Conservation (phyloP, 2,113 vertebrate species). For the Pomatorhinus ruficollis region DNA sequence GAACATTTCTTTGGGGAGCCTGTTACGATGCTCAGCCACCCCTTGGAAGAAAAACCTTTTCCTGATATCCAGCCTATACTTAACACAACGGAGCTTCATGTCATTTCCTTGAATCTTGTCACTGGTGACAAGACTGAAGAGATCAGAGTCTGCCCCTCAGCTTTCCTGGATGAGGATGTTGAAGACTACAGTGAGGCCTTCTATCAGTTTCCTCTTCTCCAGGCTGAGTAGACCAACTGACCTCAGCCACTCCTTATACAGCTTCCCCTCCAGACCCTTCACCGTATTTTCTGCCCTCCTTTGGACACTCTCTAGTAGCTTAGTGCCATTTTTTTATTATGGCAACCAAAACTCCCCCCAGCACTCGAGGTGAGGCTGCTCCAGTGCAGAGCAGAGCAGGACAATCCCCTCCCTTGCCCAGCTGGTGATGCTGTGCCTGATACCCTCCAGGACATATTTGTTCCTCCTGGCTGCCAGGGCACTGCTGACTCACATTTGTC, state of each 20-base stretch:
- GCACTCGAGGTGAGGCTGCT: fast-evolving
- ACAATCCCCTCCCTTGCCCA: background rate
- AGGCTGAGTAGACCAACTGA: background rate
- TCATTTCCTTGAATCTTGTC: background rate
- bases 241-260: background rate
- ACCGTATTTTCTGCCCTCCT: background rate
- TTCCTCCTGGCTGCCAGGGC: background rate
- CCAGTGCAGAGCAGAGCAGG: background rate
- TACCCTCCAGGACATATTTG: fast-evolving
- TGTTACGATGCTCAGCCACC: background rate
- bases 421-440: background rate
- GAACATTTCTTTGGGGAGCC: background rate
- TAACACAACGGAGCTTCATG: background rate
- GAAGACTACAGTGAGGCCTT: background rate
- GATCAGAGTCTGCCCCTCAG: background rate
- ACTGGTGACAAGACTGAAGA: background rate
- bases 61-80: background rate
- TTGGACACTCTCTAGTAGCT: background rate
- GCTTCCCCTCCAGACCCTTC: background rate
- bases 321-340: background rate
- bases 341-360: background rate
- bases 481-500: background rate
- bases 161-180: background rate
- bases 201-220: background rate
- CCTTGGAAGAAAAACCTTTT: background rate